Evolutionary conservation across 2,797 vertebrate genomes (phyloP).

Genomic region (Megaceryle alcyon): DNA sequence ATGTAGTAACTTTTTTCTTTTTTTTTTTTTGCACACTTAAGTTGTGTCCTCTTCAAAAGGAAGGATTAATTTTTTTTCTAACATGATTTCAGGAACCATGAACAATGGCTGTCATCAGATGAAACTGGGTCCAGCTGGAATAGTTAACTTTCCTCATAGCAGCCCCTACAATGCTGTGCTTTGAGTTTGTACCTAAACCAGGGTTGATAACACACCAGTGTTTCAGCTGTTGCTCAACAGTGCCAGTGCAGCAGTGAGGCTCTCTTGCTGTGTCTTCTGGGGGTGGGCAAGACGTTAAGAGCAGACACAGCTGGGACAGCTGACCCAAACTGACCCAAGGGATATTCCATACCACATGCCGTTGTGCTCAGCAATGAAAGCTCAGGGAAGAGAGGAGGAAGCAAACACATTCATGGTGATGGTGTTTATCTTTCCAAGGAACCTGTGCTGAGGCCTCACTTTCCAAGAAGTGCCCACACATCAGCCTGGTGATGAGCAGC

Average conservation of each 20-base stretch:
- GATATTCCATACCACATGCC: neutral
- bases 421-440: neutral
- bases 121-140: neutral
- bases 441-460: neutral
- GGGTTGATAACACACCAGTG: fast-evolving
- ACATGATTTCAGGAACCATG: neutral
- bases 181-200: neutral
- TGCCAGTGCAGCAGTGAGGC: neutral
- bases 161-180: neutral
- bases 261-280: fast-evolving
- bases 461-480: neutral
- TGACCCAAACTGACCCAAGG: neutral
- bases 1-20: neutral
- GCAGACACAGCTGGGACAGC: neutral
- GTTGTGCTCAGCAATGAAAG: neutral
- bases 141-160: neutral
- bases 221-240: neutral
- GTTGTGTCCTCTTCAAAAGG: neutral
- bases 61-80: neutral
- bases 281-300: fast-evolving
- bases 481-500: neutral
- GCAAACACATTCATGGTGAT: neutral
- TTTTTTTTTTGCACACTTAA: neutral
- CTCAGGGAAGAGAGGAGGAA: neutral
- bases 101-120: neutral